A percentile compares a stretch with the other conserved stretches of the same genome.
Evolutionary conservation across 64 coral and sea anemone species (phyloP).

Genomic region (Platygyra sinensis): DNA sequence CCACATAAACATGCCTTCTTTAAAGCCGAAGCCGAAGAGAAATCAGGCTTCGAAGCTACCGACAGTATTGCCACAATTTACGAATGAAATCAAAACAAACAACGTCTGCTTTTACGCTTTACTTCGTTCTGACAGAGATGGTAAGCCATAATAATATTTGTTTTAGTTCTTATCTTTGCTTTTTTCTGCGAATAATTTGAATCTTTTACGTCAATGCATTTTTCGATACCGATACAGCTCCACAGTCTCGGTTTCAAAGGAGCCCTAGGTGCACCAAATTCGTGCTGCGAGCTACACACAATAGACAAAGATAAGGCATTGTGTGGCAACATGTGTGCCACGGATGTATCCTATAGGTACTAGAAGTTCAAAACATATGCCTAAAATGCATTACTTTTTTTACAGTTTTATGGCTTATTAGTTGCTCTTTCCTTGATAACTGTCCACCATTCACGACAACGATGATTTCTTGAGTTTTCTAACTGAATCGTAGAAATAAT

Average conservation of each 20-base stretch:
- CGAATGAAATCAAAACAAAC: not conserved
- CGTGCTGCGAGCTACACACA: not conserved
- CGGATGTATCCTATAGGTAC: no score
- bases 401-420: no score
- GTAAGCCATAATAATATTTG: not conserved
- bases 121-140: not conserved
- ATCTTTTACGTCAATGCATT: not conserved
- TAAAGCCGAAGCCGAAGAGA: no score
- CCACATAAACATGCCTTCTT: not conserved
- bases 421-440: no score
- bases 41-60: not conserved
- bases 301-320: no score
- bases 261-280: not conserved
- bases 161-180: not conserved
- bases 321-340: no score
- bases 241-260: not conserved
- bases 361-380: no score
- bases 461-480: no score
- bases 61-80: not conserved
- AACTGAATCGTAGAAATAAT: no score
- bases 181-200: not conserved
- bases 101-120: not conserved
- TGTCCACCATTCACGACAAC: no score
- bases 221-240: not conserved
- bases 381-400: no score